Conservation (phyloP, 2,797 vertebrate species). For the Brachyrhaphis roseni region DNA sequence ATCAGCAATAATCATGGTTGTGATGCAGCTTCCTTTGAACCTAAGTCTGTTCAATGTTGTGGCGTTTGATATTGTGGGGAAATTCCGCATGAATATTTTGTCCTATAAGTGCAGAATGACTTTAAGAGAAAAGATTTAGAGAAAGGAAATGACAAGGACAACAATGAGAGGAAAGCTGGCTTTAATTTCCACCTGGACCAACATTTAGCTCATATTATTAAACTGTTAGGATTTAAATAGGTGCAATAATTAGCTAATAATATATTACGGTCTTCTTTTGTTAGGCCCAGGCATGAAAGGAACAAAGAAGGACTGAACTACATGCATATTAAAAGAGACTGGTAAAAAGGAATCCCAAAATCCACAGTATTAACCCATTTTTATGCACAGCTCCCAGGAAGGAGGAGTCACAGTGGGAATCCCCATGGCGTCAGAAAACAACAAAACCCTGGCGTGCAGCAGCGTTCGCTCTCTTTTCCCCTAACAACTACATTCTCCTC, state of each 20-base stretch:
- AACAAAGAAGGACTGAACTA: not conserved
- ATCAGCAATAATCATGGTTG: slow-evolving; percentile 47
- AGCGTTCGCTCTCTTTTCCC: not conserved
- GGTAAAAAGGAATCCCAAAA: not conserved
- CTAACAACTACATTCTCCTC: too few species aligned
- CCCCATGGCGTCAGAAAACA: not conserved
- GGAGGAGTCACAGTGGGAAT: not conserved
- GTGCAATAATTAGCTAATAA: not conserved
- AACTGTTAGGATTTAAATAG: not conserved
- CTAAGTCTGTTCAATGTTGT: slow-evolving; percentile 1
- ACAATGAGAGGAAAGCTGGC: not conserved
- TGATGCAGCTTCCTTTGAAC: slow-evolving; percentile 11
- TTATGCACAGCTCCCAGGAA: not conserved
- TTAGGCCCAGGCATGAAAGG: not conserved
- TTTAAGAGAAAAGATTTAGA: not conserved
- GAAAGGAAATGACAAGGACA: not conserved
- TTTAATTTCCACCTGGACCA: not conserved
- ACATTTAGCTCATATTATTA: not conserved
- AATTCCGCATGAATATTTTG: not conserved
- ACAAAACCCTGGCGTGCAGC: not conserved
- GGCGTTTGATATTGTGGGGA: not conserved
- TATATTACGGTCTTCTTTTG: not conserved
- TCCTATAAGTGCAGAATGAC: not conserved
- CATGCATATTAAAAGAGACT: not conserved
- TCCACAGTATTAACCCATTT: not conserved